These are phyloP conservation scores for Pandemis corylana DNA, from an alignment of 2,888 invertebrate species.

Conservation along the genomic window DNA sequence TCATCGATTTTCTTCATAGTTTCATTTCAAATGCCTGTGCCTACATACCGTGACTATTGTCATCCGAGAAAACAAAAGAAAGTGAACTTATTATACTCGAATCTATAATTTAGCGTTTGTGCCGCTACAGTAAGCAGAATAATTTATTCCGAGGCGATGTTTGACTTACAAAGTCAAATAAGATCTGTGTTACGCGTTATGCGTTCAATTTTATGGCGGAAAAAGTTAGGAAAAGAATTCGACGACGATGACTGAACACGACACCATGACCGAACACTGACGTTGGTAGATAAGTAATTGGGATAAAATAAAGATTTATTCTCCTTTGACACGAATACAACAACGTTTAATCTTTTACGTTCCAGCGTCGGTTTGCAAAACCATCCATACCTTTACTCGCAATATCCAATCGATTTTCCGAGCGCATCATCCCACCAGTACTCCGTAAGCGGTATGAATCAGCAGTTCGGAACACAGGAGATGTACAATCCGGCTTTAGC, in stretches of 20 bases:
- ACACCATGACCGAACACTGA: constrained; percentile 26
- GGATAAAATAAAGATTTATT: neutral
- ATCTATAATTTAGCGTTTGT: constrained; percentile 28
- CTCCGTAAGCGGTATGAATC: constrained; percentile 80
- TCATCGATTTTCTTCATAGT: constrained; percentile 25
- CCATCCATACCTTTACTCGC: constrained; percentile 82
- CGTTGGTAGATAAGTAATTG: constrained; percentile 16
- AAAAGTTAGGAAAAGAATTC: constrained; percentile 10
- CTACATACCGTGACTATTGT: constrained; percentile 35
- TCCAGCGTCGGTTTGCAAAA: constrained; percentile 82
- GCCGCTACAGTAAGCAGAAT: constrained; percentile 19
- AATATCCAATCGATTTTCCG: constrained; percentile 84
- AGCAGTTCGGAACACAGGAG: constrained; percentile 79
- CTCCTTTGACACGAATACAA: neutral
- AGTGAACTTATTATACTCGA: constrained; percentile 33
- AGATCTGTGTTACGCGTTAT: constrained; percentile 22
- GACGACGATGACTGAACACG: constrained; percentile 21
- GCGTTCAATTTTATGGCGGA: constrained; percentile 27
- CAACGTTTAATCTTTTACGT: constrained; percentile 65
- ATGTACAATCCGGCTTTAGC: constrained; percentile 78
- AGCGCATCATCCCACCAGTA: constrained; percentile 83
- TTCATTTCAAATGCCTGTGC: constrained; percentile 18
- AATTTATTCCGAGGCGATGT: constrained; percentile 26
- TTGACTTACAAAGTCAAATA: constrained; percentile 22
- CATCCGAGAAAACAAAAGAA: constrained; percentile 38